phyloP scores from a whole-genome alignment of 1,140 invertebrate species.

The Calliphora vicina region DNA sequence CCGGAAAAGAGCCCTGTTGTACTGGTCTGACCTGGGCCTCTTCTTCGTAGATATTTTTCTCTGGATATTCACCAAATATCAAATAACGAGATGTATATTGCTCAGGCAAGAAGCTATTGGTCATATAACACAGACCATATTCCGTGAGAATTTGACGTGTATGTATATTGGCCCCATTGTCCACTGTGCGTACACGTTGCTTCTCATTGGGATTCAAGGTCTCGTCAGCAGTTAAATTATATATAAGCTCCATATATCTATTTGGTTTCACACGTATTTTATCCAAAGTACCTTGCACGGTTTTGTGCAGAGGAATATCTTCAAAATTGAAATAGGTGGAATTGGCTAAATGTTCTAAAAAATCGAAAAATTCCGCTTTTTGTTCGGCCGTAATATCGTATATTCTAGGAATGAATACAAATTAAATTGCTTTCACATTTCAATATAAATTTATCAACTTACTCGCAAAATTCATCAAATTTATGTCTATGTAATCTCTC shows the following conservation, averaged over 20 bases:
- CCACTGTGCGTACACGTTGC: constrained; percentile 40
- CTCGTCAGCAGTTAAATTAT: constrained; percentile 53
- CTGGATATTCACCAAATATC: constrained; percentile 50
- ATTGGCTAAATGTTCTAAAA: constrained; percentile 58
- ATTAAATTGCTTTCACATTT: background rate
- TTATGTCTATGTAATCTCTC: constrained; percentile 62
- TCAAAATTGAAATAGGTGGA: constrained; percentile 57
- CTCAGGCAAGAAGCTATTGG: constrained; percentile 47
- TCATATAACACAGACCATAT: constrained; percentile 56
- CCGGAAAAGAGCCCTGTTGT: constrained; percentile 44
- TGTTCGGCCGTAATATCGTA: constrained; percentile 36
- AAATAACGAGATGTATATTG: constrained; percentile 50
- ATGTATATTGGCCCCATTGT: constrained; percentile 49
- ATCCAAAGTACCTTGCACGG: constrained; percentile 45
- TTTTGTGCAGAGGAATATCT: constrained; percentile 48
- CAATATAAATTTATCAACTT: constrained; percentile 39
- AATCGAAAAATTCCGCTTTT: constrained; percentile 46
- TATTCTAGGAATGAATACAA: background rate
- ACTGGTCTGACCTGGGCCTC: background rate
- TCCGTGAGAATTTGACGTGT: constrained; percentile 56
- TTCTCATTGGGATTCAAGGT: constrained; percentile 43
- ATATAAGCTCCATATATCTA: constrained; percentile 57
- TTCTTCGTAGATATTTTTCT: constrained; percentile 32
- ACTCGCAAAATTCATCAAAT: constrained; percentile 63
- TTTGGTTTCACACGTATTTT: constrained; percentile 46